Conservation (phyloP, 2,797 vertebrate genomes). For the Protosalanx chinensis region DNA sequence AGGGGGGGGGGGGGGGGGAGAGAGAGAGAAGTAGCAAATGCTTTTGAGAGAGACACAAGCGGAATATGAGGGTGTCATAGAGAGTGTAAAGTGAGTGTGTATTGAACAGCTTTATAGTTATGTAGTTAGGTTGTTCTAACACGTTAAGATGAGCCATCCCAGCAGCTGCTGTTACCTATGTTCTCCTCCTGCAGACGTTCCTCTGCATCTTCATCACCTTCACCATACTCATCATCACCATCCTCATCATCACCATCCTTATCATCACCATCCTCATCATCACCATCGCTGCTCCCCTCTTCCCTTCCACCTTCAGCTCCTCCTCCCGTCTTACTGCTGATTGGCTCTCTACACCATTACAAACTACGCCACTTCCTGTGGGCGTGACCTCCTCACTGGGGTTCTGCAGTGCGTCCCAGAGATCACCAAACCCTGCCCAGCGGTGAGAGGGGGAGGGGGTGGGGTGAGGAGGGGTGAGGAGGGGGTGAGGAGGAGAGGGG, state of each 20-base stretch:
- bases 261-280: constrained; percentile 60
- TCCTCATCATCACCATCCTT: constrained; percentile 38
- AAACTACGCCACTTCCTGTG: constrained; percentile 23
- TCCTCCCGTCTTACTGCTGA: constrained; percentile 49
- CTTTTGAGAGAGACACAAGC: too few species aligned
- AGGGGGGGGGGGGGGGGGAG: background rate
- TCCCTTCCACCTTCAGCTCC: constrained; percentile 69
- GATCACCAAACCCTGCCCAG: constrained; percentile 84
- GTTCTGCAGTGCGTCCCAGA: constrained; percentile 70
- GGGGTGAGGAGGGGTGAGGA: too few species aligned
- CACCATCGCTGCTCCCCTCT: constrained; percentile 78
- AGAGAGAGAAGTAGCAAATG: too few species aligned
- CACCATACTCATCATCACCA: constrained; percentile 56
- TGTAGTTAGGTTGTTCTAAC: background rate
- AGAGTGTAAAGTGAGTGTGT: background rate
- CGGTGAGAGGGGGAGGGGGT: too few species aligned
- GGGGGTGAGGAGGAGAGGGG: constrained; percentile 37
- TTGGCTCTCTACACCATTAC: constrained; percentile 36
- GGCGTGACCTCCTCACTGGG: constrained; percentile 22
- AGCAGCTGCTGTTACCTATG: background rate
- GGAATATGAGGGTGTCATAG: background rate
- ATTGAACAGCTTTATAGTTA: too few species aligned
- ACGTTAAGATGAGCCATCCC: too few species aligned
- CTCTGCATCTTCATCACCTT: constrained; percentile 47
- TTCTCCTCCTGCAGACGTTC: constrained; percentile 49